A percentile compares a stretch with the other conserved stretches of the same genome.
Evolutionary conservation across 2,113 vertebrate species (phyloP).

Genomic region (Urocitellus parryii): DNA sequence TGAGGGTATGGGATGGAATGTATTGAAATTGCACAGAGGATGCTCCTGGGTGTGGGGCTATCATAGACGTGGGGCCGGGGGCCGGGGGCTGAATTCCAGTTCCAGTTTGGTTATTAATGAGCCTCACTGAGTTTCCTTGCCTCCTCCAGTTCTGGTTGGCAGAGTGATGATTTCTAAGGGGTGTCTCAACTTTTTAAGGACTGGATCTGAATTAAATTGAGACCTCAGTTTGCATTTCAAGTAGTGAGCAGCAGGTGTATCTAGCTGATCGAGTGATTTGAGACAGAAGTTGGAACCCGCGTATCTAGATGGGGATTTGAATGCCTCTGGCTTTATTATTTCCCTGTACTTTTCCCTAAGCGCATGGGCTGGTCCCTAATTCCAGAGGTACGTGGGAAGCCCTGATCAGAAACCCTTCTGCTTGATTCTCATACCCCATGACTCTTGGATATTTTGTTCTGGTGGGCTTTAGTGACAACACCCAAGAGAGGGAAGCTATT

Average conservation of each 20-base stretch:
- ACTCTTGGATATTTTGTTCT: not conserved
- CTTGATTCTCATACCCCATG: too few relatives aligned
- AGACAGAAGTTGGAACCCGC: not conserved
- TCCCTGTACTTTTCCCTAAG: not conserved
- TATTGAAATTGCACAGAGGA: not conserved
- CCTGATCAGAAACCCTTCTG: not conserved
- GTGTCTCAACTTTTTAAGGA: not conserved
- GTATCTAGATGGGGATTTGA: not conserved
- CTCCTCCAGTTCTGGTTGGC: not conserved
- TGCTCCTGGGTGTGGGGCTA: not conserved
- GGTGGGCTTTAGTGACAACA: not conserved
- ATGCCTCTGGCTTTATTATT: not conserved
- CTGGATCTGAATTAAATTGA: not conserved
- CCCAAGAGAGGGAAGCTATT: not conserved
- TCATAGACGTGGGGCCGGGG: not conserved
- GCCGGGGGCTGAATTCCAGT: not conserved
- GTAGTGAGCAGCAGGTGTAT: not conserved
- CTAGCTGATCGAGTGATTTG: not conserved
- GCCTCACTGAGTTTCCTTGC: not conserved
- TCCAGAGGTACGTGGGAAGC: not conserved
- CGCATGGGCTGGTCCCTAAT: not conserved
- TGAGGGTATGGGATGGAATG: not conserved
- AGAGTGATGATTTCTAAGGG: not conserved
- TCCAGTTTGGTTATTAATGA: not conserved
- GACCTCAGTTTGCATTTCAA: not conserved